phyloP scores from a whole-genome alignment of 2,888 invertebrate species.

The Rhimphoctona megacephalus region DNA sequence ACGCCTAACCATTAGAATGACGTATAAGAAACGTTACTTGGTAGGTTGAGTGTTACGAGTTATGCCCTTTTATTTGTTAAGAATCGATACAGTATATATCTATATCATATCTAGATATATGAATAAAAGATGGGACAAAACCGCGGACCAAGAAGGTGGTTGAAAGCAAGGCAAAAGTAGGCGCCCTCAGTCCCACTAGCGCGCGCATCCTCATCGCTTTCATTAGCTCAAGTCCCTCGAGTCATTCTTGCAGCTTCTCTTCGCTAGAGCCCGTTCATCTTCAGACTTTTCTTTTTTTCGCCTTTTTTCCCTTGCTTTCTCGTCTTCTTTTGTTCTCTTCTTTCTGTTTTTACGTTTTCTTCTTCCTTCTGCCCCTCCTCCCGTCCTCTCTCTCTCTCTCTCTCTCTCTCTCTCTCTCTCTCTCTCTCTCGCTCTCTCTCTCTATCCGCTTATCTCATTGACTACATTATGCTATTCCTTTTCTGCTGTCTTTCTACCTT shows the following conservation, averaged over 20 bases:
- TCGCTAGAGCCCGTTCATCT: conserved; percentile 42
- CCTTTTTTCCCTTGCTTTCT: not conserved
- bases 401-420: conserved; percentile 6
- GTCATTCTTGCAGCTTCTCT: conserved; percentile 58
- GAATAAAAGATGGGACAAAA: conserved; percentile 54
- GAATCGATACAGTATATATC: not conserved
- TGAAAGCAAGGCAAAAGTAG: conserved; percentile 57
- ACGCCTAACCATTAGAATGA: not conserved
- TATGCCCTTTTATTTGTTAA: conserved; percentile 16
- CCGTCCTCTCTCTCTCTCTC: not conserved
- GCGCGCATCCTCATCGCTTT: conserved; percentile 66
- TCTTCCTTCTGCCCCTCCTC: not conserved
- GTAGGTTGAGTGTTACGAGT: not conserved
- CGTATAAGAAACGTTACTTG: not conserved
- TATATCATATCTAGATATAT: not conserved
- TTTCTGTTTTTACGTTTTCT: not conserved
- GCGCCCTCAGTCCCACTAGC: conserved; percentile 48
- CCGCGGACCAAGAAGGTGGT: conserved; percentile 48
- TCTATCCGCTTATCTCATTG: not conserved
- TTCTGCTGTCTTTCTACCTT: not conserved
- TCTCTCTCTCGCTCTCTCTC: not conserved
- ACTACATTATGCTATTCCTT: not conserved
- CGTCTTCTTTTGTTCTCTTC: not conserved
- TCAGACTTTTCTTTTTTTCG: conserved; percentile 22
- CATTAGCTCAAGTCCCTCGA: conserved; percentile 69